Percentiles rank a stretch among this genome's conserved stretches.
Evolutionary conservation across 2,113 vertebrate species (phyloP).

Genomic region (Physeter macrocephalus): DNA sequence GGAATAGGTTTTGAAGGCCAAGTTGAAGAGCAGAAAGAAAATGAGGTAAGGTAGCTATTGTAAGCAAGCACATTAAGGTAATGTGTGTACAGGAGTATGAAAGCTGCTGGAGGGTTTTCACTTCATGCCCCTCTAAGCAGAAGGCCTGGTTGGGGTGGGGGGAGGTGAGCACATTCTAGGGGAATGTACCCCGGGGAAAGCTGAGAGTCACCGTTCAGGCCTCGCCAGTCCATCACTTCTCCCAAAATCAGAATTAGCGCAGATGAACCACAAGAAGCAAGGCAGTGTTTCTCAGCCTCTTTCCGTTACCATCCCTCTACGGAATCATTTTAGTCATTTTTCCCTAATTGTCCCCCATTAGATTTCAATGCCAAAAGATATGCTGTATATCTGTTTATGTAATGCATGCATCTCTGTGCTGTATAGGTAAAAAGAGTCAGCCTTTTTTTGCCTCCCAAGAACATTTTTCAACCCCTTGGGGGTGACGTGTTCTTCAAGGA

Average conservation of each 20-base stretch:
- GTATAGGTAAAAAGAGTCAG: not conserved
- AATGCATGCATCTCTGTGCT: not conserved
- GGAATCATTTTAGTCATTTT: not conserved
- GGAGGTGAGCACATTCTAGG: not conserved
- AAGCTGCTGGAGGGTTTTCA: not conserved
- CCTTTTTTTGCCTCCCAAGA: not conserved
- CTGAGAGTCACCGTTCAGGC: not conserved
- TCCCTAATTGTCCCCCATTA: not conserved
- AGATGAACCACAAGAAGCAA: not conserved
- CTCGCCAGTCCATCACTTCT: not conserved
- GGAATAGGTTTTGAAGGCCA: slow-evolving; percentile 38
- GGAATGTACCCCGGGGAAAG: not conserved
- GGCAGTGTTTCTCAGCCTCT: not conserved
- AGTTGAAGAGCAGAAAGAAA: slow-evolving; percentile 38
- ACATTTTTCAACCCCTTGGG: not conserved
- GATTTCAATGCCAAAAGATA: not conserved
- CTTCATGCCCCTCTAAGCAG: not conserved
- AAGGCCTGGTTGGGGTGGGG: not conserved
- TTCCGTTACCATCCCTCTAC: not conserved
- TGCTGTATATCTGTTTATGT: not conserved
- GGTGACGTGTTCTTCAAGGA: not conserved
- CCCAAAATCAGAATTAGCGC: not conserved
- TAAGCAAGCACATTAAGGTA: slow-evolving; percentile 4
- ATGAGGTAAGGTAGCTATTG: not conserved
- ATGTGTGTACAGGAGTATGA: not conserved